Base-by-base conservation (phyloP, 2,113 vertebrate genomes). In the Rhipidura dahli region DNA sequence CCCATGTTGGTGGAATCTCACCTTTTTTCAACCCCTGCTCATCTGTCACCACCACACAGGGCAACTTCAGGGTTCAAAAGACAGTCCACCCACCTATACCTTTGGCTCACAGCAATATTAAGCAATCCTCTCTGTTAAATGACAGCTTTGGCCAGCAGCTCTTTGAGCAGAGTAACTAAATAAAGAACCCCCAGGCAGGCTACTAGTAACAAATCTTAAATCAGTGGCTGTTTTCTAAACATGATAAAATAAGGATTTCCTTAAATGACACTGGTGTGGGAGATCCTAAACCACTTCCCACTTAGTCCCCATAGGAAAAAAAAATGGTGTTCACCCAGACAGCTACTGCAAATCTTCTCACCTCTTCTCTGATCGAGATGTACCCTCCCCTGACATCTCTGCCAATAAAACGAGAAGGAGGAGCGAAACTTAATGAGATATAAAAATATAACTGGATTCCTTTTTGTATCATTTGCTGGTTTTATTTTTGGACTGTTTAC, bases 401-500 rank as follows among this genome's bases (percentile, higher is more conserved):
- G 91, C 87, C 91, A 96, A 82, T 75, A 90, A 90, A 80, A 45
- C 1, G 18, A 92, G 77, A 49, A 96, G 83, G 93, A 87, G 90
- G 49, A 92, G 56, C 3, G 2, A 93, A 90, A 94, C 70, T 53
- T 90, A 90, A 80, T 87, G 80, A 95, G 53, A 94, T 80, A 91
- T 39, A 97, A 87, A 94, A 94, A 94, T 94, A 96, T 95, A 97
- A 96, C 88, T 93, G 85, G 94, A 97, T 94, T 94, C 69, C 54
- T 96, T 94, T 94, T 93, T 92, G 69, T 77, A 91, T 85, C 91
- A 28, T 97, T 98, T 96, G 85, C 91, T 97, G 90, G 87, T 95
- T 96, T 97, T 95, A 95, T 97, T 97, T 96, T 88, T 94, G 86
- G 76, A 88, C 66, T 97, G 96, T 97, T 97, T 97, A 96, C 90